Conservation (phyloP, 1,140 invertebrate genomes). For the Sarcophaga bullata region DNA sequence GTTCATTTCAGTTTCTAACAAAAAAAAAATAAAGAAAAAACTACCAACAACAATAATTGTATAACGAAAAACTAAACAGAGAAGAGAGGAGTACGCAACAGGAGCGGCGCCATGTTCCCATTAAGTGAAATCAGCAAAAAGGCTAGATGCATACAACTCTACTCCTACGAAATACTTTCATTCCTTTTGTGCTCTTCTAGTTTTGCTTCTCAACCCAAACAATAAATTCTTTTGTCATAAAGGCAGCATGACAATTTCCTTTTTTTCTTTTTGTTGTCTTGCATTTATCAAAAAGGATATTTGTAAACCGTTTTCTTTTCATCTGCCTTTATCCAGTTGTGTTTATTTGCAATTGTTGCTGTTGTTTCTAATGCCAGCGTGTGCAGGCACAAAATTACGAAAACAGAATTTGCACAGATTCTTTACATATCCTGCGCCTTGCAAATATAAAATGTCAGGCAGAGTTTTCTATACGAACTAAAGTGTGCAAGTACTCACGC, state of each 20-base stretch:
- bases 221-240: conserved; percentile 32
- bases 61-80: conserved; percentile 19
- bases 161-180: background rate
- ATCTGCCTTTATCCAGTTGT: too few species aligned
- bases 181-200: background rate
- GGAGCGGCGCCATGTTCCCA: conserved; percentile 31
- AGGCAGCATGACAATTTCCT: conserved; percentile 35
- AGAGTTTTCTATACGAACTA: background rate
- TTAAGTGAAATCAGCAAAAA: conserved; percentile 11
- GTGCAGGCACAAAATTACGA: background rate
- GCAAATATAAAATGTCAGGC: background rate
- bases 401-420: background rate
- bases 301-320: background rate
- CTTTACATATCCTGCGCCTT: background rate
- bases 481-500: conserved; percentile 24
- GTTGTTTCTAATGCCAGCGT: conserved; percentile 13
- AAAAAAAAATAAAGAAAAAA: background rate
- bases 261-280: background rate
- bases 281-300: background rate
- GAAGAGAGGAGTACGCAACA: background rate
- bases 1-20: background rate
- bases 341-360: conserved; percentile 24
- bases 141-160: background rate
- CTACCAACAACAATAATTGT: background rate
- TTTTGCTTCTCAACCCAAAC: conserved; percentile 23